phyloP scores from a whole-genome alignment of 2,797 vertebrate species.

The Potorous gilbertii region DNA sequence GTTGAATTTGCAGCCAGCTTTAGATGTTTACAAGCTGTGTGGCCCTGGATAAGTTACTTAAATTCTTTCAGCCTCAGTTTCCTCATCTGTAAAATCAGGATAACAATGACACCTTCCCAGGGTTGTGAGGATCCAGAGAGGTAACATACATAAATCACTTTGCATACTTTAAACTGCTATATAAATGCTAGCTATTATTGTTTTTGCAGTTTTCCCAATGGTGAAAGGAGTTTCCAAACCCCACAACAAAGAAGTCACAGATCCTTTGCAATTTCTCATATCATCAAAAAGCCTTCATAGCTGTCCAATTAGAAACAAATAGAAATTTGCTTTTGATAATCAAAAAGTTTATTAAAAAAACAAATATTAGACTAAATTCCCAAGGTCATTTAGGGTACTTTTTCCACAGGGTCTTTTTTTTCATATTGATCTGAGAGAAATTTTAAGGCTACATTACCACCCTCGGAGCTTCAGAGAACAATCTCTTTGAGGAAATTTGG shows the following conservation, averaged over 20 bases:
- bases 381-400: slow-evolving; percentile 41
- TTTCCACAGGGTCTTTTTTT: slow-evolving; percentile 15
- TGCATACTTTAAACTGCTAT: neutral
- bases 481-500: neutral
- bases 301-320: neutral
- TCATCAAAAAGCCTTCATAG: neutral
- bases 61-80: neutral
- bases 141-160: neutral
- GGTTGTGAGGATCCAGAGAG: too few species aligned
- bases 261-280: neutral
- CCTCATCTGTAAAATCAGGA: neutral
- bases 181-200: neutral
- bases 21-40: neutral
- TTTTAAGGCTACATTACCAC: neutral
- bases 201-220: neutral
- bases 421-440: neutral
- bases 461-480: neutral
- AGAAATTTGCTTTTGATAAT: neutral
- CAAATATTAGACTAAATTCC: neutral
- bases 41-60: neutral
- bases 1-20: neutral
- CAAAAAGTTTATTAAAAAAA: slow-evolving; percentile 4
- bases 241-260: neutral
- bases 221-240: neutral
- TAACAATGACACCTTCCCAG: neutral